phyloP scores from a whole-genome alignment of 2,113 vertebrate species.

The Indicator indicator region DNA sequence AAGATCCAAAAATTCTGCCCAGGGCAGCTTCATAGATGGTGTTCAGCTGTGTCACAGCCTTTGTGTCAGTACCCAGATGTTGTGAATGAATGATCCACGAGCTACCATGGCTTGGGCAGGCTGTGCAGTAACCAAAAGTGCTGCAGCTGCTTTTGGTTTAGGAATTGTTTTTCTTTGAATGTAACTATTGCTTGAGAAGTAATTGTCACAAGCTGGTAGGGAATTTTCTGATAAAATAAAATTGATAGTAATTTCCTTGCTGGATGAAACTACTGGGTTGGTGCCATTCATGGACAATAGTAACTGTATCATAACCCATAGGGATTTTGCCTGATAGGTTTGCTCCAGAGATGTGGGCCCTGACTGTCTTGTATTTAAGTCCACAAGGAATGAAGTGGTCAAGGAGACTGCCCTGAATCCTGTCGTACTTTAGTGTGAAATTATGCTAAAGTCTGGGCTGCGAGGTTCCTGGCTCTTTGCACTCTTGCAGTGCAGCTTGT shows the following conservation, averaged over 20 bases:
- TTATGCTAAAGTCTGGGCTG: neutral
- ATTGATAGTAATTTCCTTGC: neutral
- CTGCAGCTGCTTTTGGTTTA: neutral
- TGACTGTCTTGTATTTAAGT: neutral
- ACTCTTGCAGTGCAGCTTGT: neutral
- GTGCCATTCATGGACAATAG: rapidly evolving
- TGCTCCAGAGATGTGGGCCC: neutral
- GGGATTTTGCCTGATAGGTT: neutral
- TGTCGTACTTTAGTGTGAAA: neutral
- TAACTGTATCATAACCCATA: neutral
- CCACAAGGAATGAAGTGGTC: neutral
- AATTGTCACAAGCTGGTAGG: neutral
- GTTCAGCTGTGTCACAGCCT: neutral
- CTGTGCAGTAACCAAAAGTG: neutral
- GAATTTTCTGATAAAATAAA: neutral
- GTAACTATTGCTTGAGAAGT: neutral
- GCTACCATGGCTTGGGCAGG: neutral
- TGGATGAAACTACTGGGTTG: neutral
- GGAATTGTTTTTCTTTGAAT: neutral
- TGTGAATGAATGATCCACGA: neutral
- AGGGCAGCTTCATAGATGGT: neutral
- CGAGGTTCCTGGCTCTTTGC: neutral
- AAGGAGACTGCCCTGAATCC: neutral
- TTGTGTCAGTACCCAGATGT: neutral
- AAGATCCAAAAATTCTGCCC: neutral